Evolutionary conservation across 2,888 invertebrate species (phyloP).

Genomic region (Agrenia bidenticulata): DNA sequence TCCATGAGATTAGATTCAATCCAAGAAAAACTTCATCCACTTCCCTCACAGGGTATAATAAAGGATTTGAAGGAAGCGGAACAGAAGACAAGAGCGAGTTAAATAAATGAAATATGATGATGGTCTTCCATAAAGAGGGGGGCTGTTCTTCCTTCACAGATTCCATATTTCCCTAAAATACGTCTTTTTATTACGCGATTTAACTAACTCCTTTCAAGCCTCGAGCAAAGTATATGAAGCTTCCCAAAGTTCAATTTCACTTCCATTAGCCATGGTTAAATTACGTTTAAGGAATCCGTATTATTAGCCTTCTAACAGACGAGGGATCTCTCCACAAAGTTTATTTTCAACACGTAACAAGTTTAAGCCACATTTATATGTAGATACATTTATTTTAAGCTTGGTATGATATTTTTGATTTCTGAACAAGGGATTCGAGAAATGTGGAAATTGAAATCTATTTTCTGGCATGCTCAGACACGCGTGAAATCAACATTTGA

Average conservation of each 20-base stretch:
- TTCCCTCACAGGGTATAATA: not conserved
- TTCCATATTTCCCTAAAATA: conserved; percentile 4
- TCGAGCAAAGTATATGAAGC: too few species aligned
- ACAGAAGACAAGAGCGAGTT: conserved; percentile 1
- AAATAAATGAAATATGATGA: conserved; percentile 6
- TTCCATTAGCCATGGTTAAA: too few species aligned
- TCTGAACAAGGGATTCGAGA: too few species aligned
- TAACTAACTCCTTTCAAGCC: too few species aligned
- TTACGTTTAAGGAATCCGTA: too few species aligned
- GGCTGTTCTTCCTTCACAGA: not conserved
- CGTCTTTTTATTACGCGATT: not conserved
- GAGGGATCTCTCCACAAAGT: too few species aligned
- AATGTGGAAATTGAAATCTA: conserved; percentile 18
- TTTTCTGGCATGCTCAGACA: conserved; percentile 14
- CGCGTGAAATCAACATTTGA: conserved; percentile 15
- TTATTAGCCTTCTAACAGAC: too few species aligned
- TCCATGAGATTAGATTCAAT: conserved; percentile 5
- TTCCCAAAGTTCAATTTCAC: too few species aligned
- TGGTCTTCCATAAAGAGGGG: not conserved
- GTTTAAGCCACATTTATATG: too few species aligned
- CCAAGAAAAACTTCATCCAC: not conserved
- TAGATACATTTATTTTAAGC: too few species aligned
- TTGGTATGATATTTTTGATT: too few species aligned
- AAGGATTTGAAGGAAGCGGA: not conserved
- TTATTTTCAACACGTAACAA: not conserved